Percentiles rank a stretch among this genome's conserved stretches.
phyloP scores from a whole-genome alignment of 2,797 vertebrate genomes.

The Clarias platycephalus region DNA sequence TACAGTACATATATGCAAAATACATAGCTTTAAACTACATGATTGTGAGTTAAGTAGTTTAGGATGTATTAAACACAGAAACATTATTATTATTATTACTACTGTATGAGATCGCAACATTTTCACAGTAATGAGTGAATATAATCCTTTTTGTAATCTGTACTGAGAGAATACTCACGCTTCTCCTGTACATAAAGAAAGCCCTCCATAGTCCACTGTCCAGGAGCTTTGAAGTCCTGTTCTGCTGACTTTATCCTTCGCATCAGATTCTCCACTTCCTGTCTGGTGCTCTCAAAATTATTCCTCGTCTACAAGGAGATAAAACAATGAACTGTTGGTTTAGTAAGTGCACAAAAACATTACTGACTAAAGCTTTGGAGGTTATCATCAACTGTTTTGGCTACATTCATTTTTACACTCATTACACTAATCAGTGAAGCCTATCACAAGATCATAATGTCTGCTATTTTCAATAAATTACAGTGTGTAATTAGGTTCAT shows the following conservation, averaged over 20 bases:
- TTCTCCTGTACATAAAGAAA: conserved; percentile 96
- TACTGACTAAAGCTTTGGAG: background rate
- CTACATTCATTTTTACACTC: background rate
- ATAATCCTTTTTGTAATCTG: background rate
- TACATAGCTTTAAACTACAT: no score
- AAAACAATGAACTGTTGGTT: conserved; percentile 32
- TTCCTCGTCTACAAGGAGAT: conserved; percentile 85
- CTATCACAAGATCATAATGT: background rate
- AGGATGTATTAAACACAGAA: background rate
- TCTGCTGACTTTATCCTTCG: conserved; percentile 92
- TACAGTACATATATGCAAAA: no score
- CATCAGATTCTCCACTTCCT: conserved; percentile 95
- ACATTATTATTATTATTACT: background rate
- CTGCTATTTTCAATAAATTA: background rate
- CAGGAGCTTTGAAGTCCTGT: conserved; percentile 90
- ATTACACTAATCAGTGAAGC: background rate
- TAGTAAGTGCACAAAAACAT: background rate
- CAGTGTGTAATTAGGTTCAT: background rate
- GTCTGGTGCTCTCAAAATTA: conserved; percentile 97
- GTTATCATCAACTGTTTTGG: background rate
- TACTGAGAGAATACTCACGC: conserved; percentile 77
- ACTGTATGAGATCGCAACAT: background rate
- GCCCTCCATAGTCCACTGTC: conserved; percentile 95
- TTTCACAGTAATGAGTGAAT: no score
- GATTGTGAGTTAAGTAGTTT: no score